Percentiles rank a stretch among this genome's conserved stretches.
phyloP scores from a whole-genome alignment of 1,140 invertebrate species.

The Philotrypesis tridentata region DNA sequence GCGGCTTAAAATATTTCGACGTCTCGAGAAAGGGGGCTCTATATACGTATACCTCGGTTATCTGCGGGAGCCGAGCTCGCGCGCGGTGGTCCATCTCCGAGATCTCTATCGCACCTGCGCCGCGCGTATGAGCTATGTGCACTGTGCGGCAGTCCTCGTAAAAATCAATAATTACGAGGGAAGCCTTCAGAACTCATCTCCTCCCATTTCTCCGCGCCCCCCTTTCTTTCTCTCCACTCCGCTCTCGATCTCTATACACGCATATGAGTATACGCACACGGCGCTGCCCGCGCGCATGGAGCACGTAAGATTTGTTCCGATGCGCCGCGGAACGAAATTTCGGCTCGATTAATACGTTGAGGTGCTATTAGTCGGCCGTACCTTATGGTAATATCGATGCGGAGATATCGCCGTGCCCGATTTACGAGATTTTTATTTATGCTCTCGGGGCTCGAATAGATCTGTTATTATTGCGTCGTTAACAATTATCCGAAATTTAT shows the following conservation, averaged over 20 bases:
- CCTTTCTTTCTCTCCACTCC: background rate
- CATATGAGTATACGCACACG: no score
- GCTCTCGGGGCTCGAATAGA: background rate
- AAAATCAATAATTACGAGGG: conserved; percentile 69
- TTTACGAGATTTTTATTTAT: background rate
- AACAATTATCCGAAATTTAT: background rate
- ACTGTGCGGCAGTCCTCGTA: no score
- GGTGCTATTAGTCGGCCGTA: background rate
- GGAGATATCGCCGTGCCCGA: background rate
- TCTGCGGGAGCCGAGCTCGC: conserved; percentile 45
- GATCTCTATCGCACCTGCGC: conserved; percentile 68
- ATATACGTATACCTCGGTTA: no score
- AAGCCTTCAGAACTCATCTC: conserved; percentile 32
- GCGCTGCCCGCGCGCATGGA: no score
- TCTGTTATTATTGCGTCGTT: background rate
- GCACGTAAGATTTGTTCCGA: background rate
- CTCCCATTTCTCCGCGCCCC: background rate
- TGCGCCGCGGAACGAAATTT: background rate
- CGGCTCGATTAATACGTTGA: background rate
- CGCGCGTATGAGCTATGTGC: conserved; percentile 50
- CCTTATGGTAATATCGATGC: background rate
- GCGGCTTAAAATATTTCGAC: conserved; percentile 64
- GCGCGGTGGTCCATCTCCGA: conserved; percentile 45
- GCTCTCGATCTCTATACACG: background rate
- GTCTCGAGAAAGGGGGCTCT: conserved; percentile 59